Percentiles rank a stretch among this genome's conserved stretches.
Conservation (phyloP, 2,797 vertebrate genomes). For the Craterocephalus amniculus region DNA sequence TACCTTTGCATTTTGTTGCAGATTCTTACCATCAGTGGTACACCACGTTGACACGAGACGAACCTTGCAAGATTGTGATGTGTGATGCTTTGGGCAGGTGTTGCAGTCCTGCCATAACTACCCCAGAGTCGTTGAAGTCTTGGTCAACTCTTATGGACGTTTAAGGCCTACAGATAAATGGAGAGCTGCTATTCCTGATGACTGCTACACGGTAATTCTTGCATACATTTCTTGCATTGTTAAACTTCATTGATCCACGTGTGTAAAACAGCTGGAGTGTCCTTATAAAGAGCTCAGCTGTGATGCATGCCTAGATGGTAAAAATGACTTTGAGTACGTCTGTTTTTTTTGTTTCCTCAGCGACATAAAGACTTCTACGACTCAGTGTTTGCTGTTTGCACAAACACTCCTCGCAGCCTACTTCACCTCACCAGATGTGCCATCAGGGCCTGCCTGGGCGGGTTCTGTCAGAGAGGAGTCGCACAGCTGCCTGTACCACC, state of each 20-base stretch:
- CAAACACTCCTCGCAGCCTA: constrained; percentile 88
- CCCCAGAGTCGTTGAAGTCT: constrained; percentile 89
- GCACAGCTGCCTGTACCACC: constrained; percentile 84
- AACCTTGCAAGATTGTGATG: background rate
- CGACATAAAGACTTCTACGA: constrained; percentile 89
- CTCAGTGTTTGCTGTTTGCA: constrained; percentile 90
- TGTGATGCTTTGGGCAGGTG: constrained; percentile 81
- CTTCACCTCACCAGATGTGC: constrained; percentile 91
- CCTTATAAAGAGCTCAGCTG: background rate
- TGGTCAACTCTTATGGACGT: constrained; percentile 89
- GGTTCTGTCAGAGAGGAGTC: constrained; percentile 81
- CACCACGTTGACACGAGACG: background rate
- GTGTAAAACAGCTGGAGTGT: background rate
- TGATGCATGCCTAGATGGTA: background rate
- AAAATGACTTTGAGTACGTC: background rate
- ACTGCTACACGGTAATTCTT: constrained; percentile 84
- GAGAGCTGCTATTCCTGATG: constrained; percentile 89
- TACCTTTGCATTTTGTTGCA: constrained; percentile 43
- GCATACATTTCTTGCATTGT: background rate
- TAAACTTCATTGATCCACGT: background rate
- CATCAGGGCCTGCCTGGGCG: constrained; percentile 74
- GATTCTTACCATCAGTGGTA: background rate
- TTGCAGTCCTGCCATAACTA: constrained; percentile 88
- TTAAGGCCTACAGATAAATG: constrained; percentile 89
- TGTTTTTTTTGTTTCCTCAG: constrained; percentile 70